These are phyloP conservation scores for Albula goreensis DNA, from an alignment of 2,113 vertebrate genomes.

Conservation along the genomic window DNA sequence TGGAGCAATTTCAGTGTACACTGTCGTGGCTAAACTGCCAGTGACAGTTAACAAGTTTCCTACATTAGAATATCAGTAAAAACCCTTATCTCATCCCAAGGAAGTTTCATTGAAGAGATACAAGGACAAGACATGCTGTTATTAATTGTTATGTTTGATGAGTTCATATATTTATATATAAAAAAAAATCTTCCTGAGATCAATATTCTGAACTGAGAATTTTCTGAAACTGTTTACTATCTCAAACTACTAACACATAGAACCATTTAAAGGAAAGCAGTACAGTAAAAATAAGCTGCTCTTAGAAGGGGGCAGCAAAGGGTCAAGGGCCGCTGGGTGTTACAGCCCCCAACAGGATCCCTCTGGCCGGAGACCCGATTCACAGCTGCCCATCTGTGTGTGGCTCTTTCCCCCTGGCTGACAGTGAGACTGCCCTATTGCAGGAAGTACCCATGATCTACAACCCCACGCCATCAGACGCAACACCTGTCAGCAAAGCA, in stretches of 20 bases:
- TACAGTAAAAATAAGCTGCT: not conserved
- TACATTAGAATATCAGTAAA: not conserved
- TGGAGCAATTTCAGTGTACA: no score
- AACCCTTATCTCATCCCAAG: not conserved
- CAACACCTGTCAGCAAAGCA: not conserved
- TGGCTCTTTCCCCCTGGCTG: constrained; percentile 19
- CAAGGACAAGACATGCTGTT: not conserved
- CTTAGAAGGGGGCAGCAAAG: not conserved
- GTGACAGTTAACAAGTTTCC: no score
- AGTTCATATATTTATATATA: not conserved
- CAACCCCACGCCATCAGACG: not conserved
- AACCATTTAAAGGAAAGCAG: no score
- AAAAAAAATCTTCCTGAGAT: not conserved
- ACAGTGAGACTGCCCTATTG: not conserved
- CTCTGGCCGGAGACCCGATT: not conserved
- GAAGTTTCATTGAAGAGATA: not conserved
- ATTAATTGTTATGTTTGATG: not conserved
- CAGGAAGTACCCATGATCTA: not conserved
- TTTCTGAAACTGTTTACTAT: not conserved
- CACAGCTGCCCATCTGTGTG: constrained; percentile 25
- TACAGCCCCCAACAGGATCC: no score
- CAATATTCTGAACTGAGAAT: not conserved
- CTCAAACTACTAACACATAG: not conserved
- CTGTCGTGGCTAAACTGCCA: no score
- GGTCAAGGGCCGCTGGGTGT: not conserved